Evolutionary conservation across 64 coral and sea anemone species (phyloP), one percentile per base, ranked within the genome.

Genomic region (Montipora sp.): DNA sequence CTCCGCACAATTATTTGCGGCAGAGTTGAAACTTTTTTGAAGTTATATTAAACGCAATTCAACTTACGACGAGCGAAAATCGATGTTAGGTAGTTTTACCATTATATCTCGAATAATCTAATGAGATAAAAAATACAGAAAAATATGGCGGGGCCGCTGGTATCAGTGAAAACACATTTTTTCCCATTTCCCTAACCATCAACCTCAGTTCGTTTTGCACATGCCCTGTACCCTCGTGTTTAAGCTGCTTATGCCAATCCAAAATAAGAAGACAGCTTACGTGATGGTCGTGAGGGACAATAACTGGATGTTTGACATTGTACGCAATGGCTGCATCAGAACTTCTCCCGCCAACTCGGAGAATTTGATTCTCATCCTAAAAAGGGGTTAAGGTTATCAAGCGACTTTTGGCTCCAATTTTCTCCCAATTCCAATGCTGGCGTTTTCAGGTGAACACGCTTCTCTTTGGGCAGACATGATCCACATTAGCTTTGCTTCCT

Each of bases 281-380:
- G 3, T 73, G 47, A 71, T 84, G 51, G 21, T 66, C 59, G 14
- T 46, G 44, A 47, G 51, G 51, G 0, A 92, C 3, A 13, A 75
- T 71, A 20, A 71, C 8, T 47, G 49, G 90, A n/a, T 92, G 90
- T 48, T 76, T 60, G 50, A 53, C 81, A 45, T 92, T 81, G 75
- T 77, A 85, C 2, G 46, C 5, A 55, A 87, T 48, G 0, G 80
- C 51, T 2, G 80, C 81, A 36, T 15, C 5, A 12, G 16, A 8
- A 4, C 87, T 43, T 66, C 83, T 77, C 74, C 90, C 90, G 20
- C 90, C 73, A 47, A 92, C 90, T 36, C 69, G 66, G 24, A 92
- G 79, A 48, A 75, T 47, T 8, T 75, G 8, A 36, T 18, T 75
- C 4, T 73, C 70, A 22, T 75, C 47, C 75, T 58, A 73, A n/a